Conservation (phyloP, 2,888 invertebrate genomes). For the Drosophila kambysellisi region DNA sequence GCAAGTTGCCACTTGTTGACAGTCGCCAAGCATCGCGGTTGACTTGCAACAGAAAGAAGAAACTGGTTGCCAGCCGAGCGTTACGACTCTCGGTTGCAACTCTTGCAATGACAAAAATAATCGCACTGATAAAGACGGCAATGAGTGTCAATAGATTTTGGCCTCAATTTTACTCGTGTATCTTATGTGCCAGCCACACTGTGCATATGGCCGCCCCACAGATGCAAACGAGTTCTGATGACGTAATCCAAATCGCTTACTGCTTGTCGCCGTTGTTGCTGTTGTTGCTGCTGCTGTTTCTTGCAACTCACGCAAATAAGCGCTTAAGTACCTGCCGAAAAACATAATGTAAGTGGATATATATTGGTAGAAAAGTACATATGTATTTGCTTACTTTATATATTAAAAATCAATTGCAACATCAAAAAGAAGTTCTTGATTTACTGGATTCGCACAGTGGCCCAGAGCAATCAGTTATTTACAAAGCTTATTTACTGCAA, state of each 20-base stretch:
- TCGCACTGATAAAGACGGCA: conserved; percentile 67
- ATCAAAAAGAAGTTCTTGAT: conserved; percentile 66
- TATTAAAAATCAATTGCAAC: conserved; percentile 60
- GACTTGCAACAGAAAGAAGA: conserved; percentile 21
- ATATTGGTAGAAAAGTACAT: conserved; percentile 9
- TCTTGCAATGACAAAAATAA: conserved; percentile 71
- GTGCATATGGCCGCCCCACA: conserved; percentile 40
- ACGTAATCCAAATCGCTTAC: conserved; percentile 60
- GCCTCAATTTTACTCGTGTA: conserved; percentile 57
- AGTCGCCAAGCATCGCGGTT: conserved; percentile 3
- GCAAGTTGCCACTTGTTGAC: conserved; percentile 22
- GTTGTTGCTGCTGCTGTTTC: conserved; percentile 32
- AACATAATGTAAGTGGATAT: conserved; percentile 42
- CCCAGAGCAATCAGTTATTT: background rate
- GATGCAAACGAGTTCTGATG: conserved; percentile 77
- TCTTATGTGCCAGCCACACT: conserved; percentile 41
- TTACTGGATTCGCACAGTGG: conserved; percentile 42
- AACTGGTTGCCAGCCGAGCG: conserved; percentile 47
- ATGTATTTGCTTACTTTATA: background rate
- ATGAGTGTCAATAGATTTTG: conserved; percentile 61
- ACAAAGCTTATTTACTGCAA: background rate
- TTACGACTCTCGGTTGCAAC: conserved; percentile 12
- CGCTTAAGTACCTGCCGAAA: conserved; percentile 41
- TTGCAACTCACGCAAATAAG: conserved; percentile 66
- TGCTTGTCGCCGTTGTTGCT: conserved; percentile 26